phyloP scores from a whole-genome alignment of 2,888 invertebrate species.

The Pachymerium ferrugineum region DNA sequence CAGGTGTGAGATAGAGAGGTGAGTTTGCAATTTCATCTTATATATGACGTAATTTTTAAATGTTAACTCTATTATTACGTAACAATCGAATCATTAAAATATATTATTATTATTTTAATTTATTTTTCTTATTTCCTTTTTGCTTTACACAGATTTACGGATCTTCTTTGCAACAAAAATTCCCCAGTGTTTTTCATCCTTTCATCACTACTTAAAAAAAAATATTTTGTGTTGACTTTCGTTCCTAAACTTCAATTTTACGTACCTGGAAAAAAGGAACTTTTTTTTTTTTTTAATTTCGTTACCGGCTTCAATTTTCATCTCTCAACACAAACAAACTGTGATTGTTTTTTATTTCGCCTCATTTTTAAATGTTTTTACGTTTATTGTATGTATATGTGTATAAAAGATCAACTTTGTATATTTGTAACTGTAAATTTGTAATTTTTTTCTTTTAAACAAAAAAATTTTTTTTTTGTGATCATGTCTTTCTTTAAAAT shows the following conservation, averaged over 20 bases:
- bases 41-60: neutral
- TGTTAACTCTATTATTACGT: neutral
- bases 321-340: neutral
- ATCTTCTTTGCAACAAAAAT: neutral
- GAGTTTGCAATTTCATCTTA: slow-evolving; percentile 9
- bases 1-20: neutral
- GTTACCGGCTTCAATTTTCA: neutral
- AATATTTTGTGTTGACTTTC: neutral
- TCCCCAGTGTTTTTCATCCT: neutral
- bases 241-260: slow-evolving; percentile 15
- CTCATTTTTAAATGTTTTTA: neutral
- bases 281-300: neutral
- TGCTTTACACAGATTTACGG: neutral
- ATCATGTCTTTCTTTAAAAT: neutral
- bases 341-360: neutral
- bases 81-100: neutral
- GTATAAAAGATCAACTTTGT: neutral
- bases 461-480: neutral
- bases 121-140: neutral
- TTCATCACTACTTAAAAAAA: neutral
- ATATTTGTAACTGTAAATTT: slow-evolving; percentile 18
- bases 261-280: slow-evolving; percentile 3
- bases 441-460: neutral
- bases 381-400: neutral
- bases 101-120: neutral